A percentile compares a stretch with the other conserved stretches of the same genome.
phyloP scores from a whole-genome alignment of 2,113 vertebrate genomes.

The Hiodon alosoides region DNA sequence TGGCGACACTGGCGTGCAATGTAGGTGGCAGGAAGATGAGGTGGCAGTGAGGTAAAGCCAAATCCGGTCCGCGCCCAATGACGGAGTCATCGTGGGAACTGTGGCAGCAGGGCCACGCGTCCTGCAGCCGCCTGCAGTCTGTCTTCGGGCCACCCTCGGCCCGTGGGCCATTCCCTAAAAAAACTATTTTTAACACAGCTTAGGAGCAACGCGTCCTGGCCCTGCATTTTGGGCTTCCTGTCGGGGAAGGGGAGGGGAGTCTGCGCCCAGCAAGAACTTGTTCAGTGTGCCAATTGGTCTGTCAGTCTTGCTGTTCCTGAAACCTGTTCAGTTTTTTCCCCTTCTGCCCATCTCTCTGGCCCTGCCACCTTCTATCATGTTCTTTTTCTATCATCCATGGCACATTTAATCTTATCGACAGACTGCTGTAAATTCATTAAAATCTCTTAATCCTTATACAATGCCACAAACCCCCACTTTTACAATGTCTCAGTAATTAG shows the following conservation, averaged over 20 bases:
- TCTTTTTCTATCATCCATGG: too few relatives aligned
- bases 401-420: too few relatives aligned
- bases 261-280: neutral
- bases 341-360: neutral
- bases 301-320: constrained; percentile 6
- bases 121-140: neutral
- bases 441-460: too few relatives aligned
- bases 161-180: neutral
- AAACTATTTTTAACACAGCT: neutral
- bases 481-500: too few relatives aligned
- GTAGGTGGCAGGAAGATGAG: neutral
- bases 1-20: neutral
- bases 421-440: too few relatives aligned
- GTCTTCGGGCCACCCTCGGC: neutral
- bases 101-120: neutral
- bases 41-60: neutral
- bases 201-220: neutral
- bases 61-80: neutral
- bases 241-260: neutral
- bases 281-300: neutral
- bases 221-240: constrained; percentile 16
- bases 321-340: constrained; percentile 13
- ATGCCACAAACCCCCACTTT: too few relatives aligned
- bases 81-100: neutral
- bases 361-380: neutral